Evolutionary conservation across 2,113 vertebrate genomes (phyloP).

Genomic region (Tragelaphus scriptus): DNA sequence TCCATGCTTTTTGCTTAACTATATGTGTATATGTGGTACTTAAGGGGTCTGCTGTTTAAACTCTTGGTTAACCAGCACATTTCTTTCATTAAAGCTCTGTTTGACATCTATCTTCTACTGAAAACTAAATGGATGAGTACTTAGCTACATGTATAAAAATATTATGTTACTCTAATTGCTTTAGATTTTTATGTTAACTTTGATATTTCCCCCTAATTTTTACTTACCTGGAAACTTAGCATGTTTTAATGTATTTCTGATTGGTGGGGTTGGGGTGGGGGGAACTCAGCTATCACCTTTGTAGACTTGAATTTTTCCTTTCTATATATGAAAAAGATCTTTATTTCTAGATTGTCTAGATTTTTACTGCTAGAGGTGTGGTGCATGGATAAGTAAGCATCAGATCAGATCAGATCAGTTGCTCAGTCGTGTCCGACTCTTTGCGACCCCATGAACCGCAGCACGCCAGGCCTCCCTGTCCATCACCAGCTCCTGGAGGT

Average conservation of each 20-base stretch:
- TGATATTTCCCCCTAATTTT: neutral
- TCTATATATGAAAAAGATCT: neutral
- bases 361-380: neutral
- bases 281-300: neutral
- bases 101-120: neutral
- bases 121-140: neutral
- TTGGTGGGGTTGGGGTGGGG: too few relatives aligned
- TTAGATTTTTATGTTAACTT: neutral
- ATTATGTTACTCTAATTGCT: neutral
- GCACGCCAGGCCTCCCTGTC: too few relatives aligned
- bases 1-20: neutral
- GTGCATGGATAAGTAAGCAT: neutral
- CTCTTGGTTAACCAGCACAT: neutral
- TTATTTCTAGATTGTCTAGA: neutral
- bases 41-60: neutral
- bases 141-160: neutral
- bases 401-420: too few relatives aligned
- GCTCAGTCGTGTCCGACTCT: too few relatives aligned
- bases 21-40: neutral
- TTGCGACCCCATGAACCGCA: too few relatives aligned
- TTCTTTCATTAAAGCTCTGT: neutral
- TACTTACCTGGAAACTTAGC: neutral
- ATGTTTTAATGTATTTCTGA: neutral
- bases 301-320: neutral
- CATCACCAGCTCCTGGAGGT: too few relatives aligned